Percentiles rank a stretch among this genome's conserved stretches.
Conservation (phyloP, 2,113 vertebrate genomes). For the Polyodon spathula region DNA sequence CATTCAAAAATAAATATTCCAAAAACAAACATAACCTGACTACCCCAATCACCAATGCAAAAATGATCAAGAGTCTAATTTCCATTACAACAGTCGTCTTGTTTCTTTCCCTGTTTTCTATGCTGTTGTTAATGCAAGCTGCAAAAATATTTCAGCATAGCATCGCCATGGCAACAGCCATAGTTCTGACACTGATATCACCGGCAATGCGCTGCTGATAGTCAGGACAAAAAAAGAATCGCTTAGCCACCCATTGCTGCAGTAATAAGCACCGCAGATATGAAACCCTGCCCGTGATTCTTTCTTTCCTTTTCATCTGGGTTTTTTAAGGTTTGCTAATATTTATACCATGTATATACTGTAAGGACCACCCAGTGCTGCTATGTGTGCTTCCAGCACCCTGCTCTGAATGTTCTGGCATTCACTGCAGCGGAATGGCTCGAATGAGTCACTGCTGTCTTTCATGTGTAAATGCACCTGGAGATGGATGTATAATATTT, state of each 20-base stretch:
- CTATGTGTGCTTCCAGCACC: not conserved
- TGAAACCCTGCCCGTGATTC: constrained; percentile 5
- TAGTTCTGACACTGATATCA: constrained; percentile 60
- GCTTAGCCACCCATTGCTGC: not conserved
- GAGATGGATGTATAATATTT: constrained; percentile 56
- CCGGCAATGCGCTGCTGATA: constrained; percentile 45
- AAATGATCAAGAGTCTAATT: not conserved
- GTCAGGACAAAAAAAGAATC: constrained; percentile 37
- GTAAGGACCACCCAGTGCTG: constrained; percentile 3
- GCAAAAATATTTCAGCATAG: constrained; percentile 61
- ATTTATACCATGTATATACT: constrained; percentile 17
- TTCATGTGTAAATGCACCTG: constrained; percentile 63
- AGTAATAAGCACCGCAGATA: constrained; percentile 1
- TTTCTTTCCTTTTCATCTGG: constrained; percentile 5
- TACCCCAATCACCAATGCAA: no score
- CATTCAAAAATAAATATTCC: no score
- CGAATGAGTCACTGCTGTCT: constrained; percentile 45
- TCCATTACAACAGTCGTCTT: not conserved
- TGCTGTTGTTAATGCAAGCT: constrained; percentile 43
- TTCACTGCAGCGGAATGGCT: no score
- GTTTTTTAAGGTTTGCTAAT: constrained; percentile 9
- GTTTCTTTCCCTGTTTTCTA: constrained; percentile 32
- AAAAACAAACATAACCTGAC: no score
- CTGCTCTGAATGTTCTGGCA: constrained; percentile 15
- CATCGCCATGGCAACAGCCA: constrained; percentile 60